Base-by-base conservation (phyloP, 2,888 invertebrate genomes). In the Pandemis cinnamomeana region DNA sequence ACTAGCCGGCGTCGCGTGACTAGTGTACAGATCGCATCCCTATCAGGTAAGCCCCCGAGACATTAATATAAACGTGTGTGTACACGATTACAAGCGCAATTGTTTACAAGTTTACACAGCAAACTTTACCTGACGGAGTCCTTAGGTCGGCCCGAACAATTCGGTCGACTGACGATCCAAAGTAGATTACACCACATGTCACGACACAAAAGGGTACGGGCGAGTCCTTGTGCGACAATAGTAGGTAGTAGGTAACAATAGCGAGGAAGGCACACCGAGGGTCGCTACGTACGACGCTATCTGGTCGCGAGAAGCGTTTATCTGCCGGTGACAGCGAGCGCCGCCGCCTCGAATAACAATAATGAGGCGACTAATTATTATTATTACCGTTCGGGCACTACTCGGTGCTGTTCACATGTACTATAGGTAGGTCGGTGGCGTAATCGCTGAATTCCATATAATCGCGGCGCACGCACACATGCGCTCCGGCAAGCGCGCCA, bases 361-460 rank as follows among this genome's bases (percentile, higher is more conserved):
- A 90, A 90, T 87, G 87, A 88, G 83, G 81, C 86, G 83, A 85
- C 81, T 89, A 88, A 90, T 91, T 89, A 91, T 91, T 91, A 88
- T 91, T 91, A 91, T 90, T 90, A 86, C 84, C 80, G 81, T 81
- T 82, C 84, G 83, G 77, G 80, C 85, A 86, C 82, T 83, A 80
- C 79, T 81, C 78, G 80, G 79, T 73, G 55, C 55, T 58, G 58
- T 48, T 15, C 53, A 60, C 70, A 69, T 73, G 58, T 60, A 66
- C 72, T 80, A 78, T 84, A 85, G 84, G 83, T 87, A 87, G 88
- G 88, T 87, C 87, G 88, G 88, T 91, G 91, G 89, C 90, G 91
- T 91, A 91, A 91, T 91, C 90, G 86, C 80, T 87, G 87, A 89
- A 89, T 90, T 90, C 90, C 89, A 87, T 87, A 86, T 85, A 89